phyloP scores from a whole-genome alignment of 2,797 vertebrate genomes.

The Bradypodion ventrale region DNA sequence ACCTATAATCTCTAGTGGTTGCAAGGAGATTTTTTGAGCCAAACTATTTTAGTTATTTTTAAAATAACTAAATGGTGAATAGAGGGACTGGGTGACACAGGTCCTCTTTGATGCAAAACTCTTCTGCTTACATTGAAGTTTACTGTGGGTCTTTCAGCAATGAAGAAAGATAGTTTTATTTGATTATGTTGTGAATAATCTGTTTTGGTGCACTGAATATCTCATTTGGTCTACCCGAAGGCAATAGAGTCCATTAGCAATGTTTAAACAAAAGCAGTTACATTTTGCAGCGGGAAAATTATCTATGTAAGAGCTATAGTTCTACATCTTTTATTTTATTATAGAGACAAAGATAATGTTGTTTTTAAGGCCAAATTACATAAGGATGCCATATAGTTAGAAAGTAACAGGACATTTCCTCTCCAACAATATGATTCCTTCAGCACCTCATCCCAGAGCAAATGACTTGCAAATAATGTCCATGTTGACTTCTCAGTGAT shows the following conservation, averaged over 20 bases:
- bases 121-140: not conserved
- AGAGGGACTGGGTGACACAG: too few relatives aligned
- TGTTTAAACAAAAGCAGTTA: slow-evolving; percentile 4
- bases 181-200: not conserved
- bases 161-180: not conserved
- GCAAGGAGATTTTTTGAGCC: too few relatives aligned
- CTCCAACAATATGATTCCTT: too few relatives aligned
- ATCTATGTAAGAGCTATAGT: not conserved
- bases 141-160: not conserved
- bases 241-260: not conserved
- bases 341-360: not conserved
- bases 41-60: too few relatives aligned
- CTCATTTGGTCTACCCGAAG: not conserved
- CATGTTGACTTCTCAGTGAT: too few relatives aligned
- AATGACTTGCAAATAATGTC: too few relatives aligned
- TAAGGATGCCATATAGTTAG: too few relatives aligned
- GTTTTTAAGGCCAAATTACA: too few relatives aligned
- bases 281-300: not conserved
- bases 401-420: too few relatives aligned
- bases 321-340: not conserved
- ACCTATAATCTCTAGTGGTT: too few relatives aligned
- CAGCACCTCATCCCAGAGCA: too few relatives aligned
- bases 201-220: not conserved
- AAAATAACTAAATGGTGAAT: too few relatives aligned
- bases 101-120: not conserved